Percentiles rank a stretch among this genome's conserved stretches.
These are phyloP conservation scores for Harpagifer antarcticus DNA, from an alignment of 2,797 vertebrate species.

Conservation along the genomic window DNA sequence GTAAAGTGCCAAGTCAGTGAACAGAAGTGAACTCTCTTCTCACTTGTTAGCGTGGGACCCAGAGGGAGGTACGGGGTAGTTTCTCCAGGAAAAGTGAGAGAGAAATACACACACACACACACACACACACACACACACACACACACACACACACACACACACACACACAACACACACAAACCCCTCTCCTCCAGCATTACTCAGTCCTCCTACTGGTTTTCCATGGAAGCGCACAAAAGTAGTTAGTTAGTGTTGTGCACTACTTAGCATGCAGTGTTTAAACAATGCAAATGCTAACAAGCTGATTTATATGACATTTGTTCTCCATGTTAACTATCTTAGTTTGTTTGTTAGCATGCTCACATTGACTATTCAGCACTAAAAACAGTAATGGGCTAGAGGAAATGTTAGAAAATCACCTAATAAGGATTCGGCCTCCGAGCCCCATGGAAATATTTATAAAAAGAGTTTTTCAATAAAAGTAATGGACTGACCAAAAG, in stretches of 20 bases:
- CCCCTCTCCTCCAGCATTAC: conserved; percentile 52
- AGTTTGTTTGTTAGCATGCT: neutral
- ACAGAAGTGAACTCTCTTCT: conserved; percentile 59
- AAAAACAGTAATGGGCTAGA: neutral
- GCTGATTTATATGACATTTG: neutral
- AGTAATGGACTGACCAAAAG: neutral
- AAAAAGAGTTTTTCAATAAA: neutral
- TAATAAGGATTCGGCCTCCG: neutral
- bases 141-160: conserved; percentile 32
- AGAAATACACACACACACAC: conserved; percentile 18
- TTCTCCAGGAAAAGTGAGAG: conserved; percentile 52
- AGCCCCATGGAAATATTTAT: neutral
- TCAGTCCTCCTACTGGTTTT: conserved; percentile 71
- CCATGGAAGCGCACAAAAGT: conserved; percentile 67
- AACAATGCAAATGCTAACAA: neutral
- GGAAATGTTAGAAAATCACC: conserved; percentile 1
- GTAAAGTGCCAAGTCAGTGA: conserved; percentile 71
- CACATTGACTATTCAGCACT: neutral
- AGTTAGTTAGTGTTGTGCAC: conserved; percentile 38
- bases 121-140: conserved; percentile 28
- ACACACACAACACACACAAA: conserved; percentile 26
- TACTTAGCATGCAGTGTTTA: conserved; percentile 22
- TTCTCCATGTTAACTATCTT: neutral
- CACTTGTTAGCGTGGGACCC: conserved; percentile 60
- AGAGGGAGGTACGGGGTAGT: conserved; percentile 48